Conservation (phyloP, 2,113 vertebrate species). For the Grallaria varia region DNA sequence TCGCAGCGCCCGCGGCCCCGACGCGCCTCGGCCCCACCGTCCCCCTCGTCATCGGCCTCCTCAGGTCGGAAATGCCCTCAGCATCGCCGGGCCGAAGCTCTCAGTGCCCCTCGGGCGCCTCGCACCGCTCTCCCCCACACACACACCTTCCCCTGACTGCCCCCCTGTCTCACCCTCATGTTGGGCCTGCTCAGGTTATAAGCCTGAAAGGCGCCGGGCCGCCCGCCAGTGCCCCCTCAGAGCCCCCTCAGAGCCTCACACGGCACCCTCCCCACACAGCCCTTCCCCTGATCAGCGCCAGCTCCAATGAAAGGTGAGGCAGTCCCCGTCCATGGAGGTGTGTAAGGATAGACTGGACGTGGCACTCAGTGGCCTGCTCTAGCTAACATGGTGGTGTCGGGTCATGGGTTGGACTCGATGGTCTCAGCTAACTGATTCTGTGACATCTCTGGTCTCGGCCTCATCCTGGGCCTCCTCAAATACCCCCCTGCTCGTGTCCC, state of each 20-base stretch:
- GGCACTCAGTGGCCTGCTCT: neutral
- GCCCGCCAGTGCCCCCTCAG: neutral
- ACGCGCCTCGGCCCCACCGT: too few relatives aligned
- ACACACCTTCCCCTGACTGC: fast-evolving
- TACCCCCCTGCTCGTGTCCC: fast-evolving
- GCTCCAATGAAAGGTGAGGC: fast-evolving
- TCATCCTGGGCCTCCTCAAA: too few relatives aligned
- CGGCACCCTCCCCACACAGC: neutral
- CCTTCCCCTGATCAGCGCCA: neutral
- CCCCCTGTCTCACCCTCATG: neutral
- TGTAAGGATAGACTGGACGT: neutral
- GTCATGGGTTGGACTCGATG: neutral
- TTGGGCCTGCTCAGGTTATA: too few relatives aligned
- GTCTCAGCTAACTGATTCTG: neutral
- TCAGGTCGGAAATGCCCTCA: too few relatives aligned
- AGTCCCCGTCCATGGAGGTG: neutral
- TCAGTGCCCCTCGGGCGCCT: too few relatives aligned
- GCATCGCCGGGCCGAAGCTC: too few relatives aligned
- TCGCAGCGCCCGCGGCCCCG: too few relatives aligned
- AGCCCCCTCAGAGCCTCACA: neutral
- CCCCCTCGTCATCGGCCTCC: too few relatives aligned
- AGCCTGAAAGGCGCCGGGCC: neutral
- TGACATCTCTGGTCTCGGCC: fast-evolving
- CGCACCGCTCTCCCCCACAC: too few relatives aligned
- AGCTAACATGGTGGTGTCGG: neutral